These are phyloP conservation scores for Cynocephalus volans DNA, from an alignment of 2,113 vertebrate species.

Conservation along the genomic window DNA sequence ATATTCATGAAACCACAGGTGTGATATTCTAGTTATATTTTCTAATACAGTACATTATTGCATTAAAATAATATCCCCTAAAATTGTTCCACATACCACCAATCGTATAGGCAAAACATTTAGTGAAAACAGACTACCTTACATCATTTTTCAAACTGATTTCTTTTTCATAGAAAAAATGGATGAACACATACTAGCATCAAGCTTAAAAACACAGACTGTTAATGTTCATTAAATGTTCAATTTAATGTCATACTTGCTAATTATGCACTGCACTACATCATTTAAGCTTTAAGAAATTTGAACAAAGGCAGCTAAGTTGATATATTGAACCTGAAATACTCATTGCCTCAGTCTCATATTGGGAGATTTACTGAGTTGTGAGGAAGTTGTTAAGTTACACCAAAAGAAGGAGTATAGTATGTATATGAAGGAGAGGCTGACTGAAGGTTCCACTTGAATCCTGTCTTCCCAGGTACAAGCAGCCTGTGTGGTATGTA, in stretches of 20 bases:
- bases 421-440: not conserved
- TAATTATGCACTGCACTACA: not conserved
- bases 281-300: slow-evolving; percentile 37
- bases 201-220: slow-evolving; percentile 36
- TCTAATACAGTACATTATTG: not conserved
- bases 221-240: too few relatives aligned
- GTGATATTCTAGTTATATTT: not conserved
- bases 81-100: not conserved
- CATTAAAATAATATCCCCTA: not conserved
- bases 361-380: not conserved
- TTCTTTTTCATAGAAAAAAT: slow-evolving; percentile 45
- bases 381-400: not conserved
- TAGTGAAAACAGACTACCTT: not conserved
- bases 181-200: not conserved
- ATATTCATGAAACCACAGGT: slow-evolving; percentile 12
- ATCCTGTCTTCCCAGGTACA: not conserved
- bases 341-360: not conserved
- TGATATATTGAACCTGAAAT: slow-evolving; percentile 28
- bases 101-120: not conserved
- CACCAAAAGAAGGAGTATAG: not conserved
- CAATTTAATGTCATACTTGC: slow-evolving; percentile 1
- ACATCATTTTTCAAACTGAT: slow-evolving; percentile 6
- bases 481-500: not conserved
- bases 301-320: slow-evolving; percentile 22
- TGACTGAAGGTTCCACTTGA: not conserved